Conservation (phyloP, 1,140 invertebrate genomes). For the Drosophila nannoptera region DNA sequence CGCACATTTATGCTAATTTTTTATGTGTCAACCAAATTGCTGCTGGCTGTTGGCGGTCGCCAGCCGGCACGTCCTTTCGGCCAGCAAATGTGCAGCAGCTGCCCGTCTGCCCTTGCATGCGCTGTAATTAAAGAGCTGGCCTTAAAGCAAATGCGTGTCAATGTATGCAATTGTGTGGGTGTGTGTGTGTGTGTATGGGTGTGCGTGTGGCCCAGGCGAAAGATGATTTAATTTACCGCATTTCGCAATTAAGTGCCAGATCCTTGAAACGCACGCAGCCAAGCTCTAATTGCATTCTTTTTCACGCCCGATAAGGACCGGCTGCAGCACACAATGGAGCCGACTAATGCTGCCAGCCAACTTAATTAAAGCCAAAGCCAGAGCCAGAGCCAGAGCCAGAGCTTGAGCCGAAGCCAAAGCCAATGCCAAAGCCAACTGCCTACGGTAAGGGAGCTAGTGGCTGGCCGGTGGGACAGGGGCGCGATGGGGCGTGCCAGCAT, state of each 20-base stretch:
- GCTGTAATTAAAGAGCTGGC: slow-evolving; percentile 18
- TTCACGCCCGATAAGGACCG: slow-evolving; percentile 67
- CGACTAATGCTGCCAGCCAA: slow-evolving; percentile 50
- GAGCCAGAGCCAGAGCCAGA: slow-evolving; percentile 53
- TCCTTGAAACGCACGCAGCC: slow-evolving; percentile 55
- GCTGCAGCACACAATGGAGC: slow-evolving; percentile 36
- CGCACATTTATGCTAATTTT: slow-evolving; percentile 72
- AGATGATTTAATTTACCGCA: slow-evolving; percentile 74
- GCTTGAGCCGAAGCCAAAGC: slow-evolving; percentile 67
- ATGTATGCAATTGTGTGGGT: too few relatives aligned
- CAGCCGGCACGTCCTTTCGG: neutral
- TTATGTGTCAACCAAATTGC: slow-evolving; percentile 54
- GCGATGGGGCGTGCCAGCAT: slow-evolving; percentile 23
- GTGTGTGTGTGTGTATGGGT: too few relatives aligned
- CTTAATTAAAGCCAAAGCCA: slow-evolving; percentile 70
- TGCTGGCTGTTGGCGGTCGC: slow-evolving; percentile 14
- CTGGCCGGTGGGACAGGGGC: too few relatives aligned
- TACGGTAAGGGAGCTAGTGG: neutral
- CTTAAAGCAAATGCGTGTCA: slow-evolving; percentile 13
- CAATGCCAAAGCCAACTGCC: slow-evolving; percentile 45
- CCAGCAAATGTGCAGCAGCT: slow-evolving; percentile 29
- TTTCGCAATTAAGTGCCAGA: slow-evolving; percentile 69
- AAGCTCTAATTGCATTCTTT: slow-evolving; percentile 73
- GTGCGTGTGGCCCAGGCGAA: slow-evolving; percentile 1
- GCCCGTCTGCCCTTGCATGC: slow-evolving; percentile 36